These are phyloP conservation scores for Bathynomus jamesi DNA, from an alignment of 1,140 invertebrate species.

Conservation along the genomic window DNA sequence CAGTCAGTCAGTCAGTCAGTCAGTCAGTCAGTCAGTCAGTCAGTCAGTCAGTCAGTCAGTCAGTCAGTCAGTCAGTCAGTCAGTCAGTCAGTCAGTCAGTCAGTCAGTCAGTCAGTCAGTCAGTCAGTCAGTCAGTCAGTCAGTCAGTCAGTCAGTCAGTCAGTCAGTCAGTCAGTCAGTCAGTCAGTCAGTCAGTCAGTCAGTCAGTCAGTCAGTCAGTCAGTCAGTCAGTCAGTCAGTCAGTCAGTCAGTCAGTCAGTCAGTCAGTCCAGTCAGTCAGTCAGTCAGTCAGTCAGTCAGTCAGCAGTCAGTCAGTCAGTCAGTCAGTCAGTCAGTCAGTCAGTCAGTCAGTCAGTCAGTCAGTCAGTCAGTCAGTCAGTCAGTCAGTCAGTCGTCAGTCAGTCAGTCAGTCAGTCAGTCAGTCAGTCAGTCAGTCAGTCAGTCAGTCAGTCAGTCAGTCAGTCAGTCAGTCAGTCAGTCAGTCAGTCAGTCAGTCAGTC, in stretches of 20 bases:
- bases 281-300: constrained; percentile 8
- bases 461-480: constrained; percentile 7
- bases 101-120: neutral
- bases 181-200: neutral
- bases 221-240: constrained; percentile 10
- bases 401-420: constrained; percentile 23
- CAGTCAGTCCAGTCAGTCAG: constrained; percentile 12
- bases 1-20: neutral
- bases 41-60: constrained; percentile 16
- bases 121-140: neutral
- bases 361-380: constrained; percentile 23
- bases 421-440: neutral
- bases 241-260: neutral
- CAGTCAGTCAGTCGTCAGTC: constrained; percentile 26
- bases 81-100: neutral
- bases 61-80: constrained; percentile 11
- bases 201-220: neutral
- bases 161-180: neutral
- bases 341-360: constrained; percentile 16
- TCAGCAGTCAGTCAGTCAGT: constrained; percentile 12
- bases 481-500: neutral
- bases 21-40: neutral
- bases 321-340: constrained; percentile 9
- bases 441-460: constrained; percentile 5
- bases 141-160: constrained; percentile 1